These are phyloP conservation scores for Axinella damicornis DNA, from an alignment of 37 sponge, comb jelly and placozoan genomes.

Conservation along the genomic window DNA sequence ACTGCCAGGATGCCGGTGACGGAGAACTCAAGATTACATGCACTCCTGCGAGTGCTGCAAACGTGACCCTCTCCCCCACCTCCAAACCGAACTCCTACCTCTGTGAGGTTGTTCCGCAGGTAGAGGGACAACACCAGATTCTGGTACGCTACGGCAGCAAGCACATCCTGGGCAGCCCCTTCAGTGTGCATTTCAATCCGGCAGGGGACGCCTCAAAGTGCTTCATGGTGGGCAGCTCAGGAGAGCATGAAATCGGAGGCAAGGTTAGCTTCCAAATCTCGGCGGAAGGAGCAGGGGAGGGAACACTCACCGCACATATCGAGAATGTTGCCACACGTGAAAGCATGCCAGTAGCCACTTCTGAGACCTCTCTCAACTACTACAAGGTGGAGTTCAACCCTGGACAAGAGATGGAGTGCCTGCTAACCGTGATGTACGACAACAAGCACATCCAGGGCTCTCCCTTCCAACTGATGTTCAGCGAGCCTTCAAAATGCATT, in stretches of 20 bases:
- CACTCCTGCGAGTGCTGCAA: constrained; percentile 38
- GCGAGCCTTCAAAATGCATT: constrained; percentile 12
- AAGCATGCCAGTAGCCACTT: constrained; percentile 11
- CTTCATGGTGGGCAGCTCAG: constrained; percentile 26
- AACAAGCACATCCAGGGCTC: constrained; percentile 69
- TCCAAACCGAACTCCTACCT: constrained; percentile 36
- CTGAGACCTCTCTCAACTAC: constrained; percentile 3
- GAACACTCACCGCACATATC: constrained; percentile 34
- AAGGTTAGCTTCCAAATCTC: constrained; percentile 30
- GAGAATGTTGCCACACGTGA: constrained; percentile 17
- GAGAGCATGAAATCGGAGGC: constrained; percentile 22
- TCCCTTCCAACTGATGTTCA: constrained; percentile 75
- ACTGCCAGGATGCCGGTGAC: constrained; percentile 51
- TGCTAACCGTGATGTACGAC: constrained; percentile 58
- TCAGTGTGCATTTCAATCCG: constrained; percentile 31
- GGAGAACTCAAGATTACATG: constrained; percentile 12
- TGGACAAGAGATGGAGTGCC: constrained; percentile 26
- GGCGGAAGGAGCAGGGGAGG: constrained; percentile 65
- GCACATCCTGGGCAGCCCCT: constrained; percentile 79
- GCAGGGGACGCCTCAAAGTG: constrained; percentile 66
- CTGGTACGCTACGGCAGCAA: constrained; percentile 45
- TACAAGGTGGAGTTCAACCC: constrained; percentile 42
- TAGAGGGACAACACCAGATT: constrained; percentile 51
- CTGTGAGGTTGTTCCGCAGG: constrained; percentile 48
- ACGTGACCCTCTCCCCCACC: constrained; percentile 9